Percentiles rank a stretch among this genome's conserved stretches.
These are phyloP conservation scores for Fulmarus glacialis DNA, from an alignment of 2,113 vertebrate species.

Conservation along the genomic window DNA sequence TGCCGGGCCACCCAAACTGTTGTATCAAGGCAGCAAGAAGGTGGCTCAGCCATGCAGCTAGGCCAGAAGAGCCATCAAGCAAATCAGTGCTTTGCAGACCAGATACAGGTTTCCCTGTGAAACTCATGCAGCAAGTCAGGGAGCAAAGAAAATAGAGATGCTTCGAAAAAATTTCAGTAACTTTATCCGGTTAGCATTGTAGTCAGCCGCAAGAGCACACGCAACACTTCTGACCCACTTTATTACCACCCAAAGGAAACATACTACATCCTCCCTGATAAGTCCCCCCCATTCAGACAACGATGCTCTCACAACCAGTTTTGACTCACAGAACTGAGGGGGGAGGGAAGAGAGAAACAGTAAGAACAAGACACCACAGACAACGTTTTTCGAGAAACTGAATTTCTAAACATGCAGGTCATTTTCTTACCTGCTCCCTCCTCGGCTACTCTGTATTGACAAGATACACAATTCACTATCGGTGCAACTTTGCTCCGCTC, in stretches of 20 bases:
- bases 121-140: not conserved
- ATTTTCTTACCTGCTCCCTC: not conserved
- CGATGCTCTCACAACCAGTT: not conserved
- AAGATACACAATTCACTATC: not conserved
- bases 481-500: not conserved
- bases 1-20: not conserved
- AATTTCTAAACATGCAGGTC: not conserved
- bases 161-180: not conserved
- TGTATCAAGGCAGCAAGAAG: not conserved
- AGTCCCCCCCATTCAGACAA: not conserved
- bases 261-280: not conserved
- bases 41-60: accelerated
- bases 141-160: not conserved
- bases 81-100: not conserved
- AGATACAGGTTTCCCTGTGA: not conserved
- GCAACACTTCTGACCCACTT: not conserved
- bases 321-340: not conserved
- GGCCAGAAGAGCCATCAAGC: not conserved
- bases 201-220: not conserved
- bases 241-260: not conserved
- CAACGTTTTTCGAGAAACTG: not conserved
- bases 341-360: not conserved
- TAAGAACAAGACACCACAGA: not conserved
- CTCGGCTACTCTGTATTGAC: not conserved
- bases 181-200: not conserved